A percentile compares a stretch with the other conserved stretches of the same genome.
Conservation (phyloP, 1,140 invertebrate genomes). For the Caerostris darwini region DNA sequence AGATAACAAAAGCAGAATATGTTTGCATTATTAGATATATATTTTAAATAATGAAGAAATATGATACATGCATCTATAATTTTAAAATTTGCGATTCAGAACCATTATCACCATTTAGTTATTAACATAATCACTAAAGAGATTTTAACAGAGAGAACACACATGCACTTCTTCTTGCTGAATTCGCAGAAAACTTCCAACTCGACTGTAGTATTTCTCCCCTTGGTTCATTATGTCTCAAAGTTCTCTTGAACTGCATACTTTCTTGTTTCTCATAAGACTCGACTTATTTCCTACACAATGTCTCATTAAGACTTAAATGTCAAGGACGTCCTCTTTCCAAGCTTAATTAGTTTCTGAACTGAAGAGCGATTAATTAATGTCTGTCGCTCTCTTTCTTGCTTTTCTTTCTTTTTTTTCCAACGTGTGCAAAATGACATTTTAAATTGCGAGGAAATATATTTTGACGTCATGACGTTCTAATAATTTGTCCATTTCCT, state of each 20-base stretch:
- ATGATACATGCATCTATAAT: no score
- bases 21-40: no score
- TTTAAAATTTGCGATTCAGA: no score
- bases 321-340: constrained; percentile 66
- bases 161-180: neutral
- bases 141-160: neutral
- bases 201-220: neutral
- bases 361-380: constrained; percentile 72
- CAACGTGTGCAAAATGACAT: constrained; percentile 31
- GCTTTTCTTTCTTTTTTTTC: neutral
- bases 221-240: constrained; percentile 37
- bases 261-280: constrained; percentile 56
- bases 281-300: constrained; percentile 52
- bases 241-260: neutral
- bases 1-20: no score
- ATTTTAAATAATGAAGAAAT: no score
- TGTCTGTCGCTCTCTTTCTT: constrained; percentile 15
- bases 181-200: neutral
- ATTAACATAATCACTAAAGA: no score
- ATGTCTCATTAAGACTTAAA: constrained; percentile 74
- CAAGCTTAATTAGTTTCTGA: constrained; percentile 74
- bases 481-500: constrained; percentile 8
- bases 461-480: constrained; percentile 13
- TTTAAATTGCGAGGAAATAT: constrained; percentile 51
- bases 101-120: no score